Conservation (phyloP, 2,797 vertebrate genomes). For the Paramormyrops hopkinsi region DNA sequence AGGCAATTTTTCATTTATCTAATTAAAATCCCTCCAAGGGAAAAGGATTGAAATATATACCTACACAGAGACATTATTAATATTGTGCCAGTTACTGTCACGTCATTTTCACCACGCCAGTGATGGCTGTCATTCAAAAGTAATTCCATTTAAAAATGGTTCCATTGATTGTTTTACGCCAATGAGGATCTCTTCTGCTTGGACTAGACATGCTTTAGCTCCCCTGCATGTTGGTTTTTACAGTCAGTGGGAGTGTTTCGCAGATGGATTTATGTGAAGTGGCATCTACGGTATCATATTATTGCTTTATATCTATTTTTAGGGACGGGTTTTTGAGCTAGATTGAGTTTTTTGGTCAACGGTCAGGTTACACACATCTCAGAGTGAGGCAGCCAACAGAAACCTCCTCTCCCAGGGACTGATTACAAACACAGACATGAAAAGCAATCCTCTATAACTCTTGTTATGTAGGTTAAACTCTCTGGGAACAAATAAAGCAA, state of each 20-base stretch:
- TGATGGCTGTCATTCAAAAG: background rate
- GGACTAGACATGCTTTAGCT: background rate
- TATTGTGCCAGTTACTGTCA: background rate
- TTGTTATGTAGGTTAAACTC: background rate
- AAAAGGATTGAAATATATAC: constrained; percentile 20
- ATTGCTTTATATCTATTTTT: constrained; percentile 2
- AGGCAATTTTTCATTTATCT: constrained; percentile 22
- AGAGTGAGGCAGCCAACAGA: background rate
- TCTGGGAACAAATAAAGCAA: background rate
- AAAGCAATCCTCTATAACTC: background rate
- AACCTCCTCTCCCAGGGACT: background rate
- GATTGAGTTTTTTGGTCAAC: background rate
- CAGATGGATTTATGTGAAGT: background rate
- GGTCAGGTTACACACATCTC: background rate
- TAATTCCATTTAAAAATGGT: background rate
- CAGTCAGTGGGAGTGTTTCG: background rate
- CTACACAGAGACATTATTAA: constrained; percentile 20
- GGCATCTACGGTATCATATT: background rate
- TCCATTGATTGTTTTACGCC: background rate
- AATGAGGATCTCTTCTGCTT: background rate
- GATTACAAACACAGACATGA: background rate
- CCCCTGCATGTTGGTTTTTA: background rate
- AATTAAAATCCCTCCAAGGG: constrained; percentile 22
- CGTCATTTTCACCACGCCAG: background rate
- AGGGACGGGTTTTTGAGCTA: background rate